A percentile compares a stretch with the other conserved stretches of the same genome.
These are phyloP conservation scores for Cacatua alba DNA, from an alignment of 2,113 vertebrate species.

Conservation along the genomic window DNA sequence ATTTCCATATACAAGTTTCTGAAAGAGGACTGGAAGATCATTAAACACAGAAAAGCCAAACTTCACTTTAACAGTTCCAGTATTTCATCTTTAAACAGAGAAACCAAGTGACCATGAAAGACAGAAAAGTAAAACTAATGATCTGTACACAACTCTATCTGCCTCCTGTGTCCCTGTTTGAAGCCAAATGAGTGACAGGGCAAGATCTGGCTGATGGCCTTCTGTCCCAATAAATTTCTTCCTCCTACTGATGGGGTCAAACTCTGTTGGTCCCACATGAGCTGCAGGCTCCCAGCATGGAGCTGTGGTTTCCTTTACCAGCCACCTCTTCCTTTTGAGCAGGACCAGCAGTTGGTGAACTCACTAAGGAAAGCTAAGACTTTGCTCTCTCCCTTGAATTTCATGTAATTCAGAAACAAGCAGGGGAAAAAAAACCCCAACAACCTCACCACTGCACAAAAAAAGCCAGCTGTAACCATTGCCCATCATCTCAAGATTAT, in stretches of 20 bases:
- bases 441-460: background rate
- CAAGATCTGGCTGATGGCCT: background rate
- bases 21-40: background rate
- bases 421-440: background rate
- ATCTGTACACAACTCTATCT: background rate
- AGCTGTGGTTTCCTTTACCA: background rate
- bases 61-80: fast-evolving
- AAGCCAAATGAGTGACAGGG: background rate
- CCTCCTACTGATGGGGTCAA: background rate
- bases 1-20: background rate
- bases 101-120: background rate
- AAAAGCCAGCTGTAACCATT: background rate
- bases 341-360: background rate
- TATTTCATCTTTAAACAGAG: background rate
- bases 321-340: background rate
- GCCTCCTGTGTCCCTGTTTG: background rate
- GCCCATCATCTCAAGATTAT: background rate
- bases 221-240: background rate
- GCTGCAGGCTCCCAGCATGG: background rate
- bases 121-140: background rate
- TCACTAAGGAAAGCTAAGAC: background rate
- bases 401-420: background rate
- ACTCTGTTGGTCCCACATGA: background rate
- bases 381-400: background rate
- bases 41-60: background rate